Evolutionary conservation across 2,888 invertebrate species (phyloP), one percentile per base, ranked within the genome.

Genomic region (Scaptomyza flava): DNA sequence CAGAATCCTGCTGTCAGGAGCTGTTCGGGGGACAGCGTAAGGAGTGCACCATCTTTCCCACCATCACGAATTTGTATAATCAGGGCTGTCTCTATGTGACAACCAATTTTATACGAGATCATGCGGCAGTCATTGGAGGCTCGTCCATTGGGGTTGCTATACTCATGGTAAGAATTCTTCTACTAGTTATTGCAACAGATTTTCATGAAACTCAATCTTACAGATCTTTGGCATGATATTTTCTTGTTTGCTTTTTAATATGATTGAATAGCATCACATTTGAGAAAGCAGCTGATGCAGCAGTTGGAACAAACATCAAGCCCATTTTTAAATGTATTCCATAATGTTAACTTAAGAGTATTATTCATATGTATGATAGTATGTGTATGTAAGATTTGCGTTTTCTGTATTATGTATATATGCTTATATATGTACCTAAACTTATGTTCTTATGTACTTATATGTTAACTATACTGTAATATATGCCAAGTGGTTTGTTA

Each of bases 201-300:
- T 14, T 33, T 11, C 0, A 6, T 11, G 5, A 27, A 33, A 6
- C 2, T 7, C 12, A 1, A 2, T 34, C 1, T 81, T 94, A 68
- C 94, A 97, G 97, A 93, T 97, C 77, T 93, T 97, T 90, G 97
- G 96, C 61, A 94, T 97, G 93, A 94, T 96, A 89, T 95, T 97
- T 90, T 96, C 97, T 3, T 96, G 96, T 91, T 95, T 95, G 62
- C 93, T 97, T 81, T 97, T 97, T 92, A 95, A 96, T 91, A 95
- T 96, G 93, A 97, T 98, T 90, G 95, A 95, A 93, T 95, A 93
- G 87, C 67, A 66, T 66, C 68, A 68, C 58, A 34, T 52, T 41
- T 58, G 45, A 66, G 65, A 47, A 36, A 57, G 27, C 5, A 27
- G 27, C 27, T 47, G 6, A n/a, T 47, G 42, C 36, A 38, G 20